Base-by-base conservation (phyloP, 2,797 vertebrate species). In the Luscinia megarhynchos region DNA sequence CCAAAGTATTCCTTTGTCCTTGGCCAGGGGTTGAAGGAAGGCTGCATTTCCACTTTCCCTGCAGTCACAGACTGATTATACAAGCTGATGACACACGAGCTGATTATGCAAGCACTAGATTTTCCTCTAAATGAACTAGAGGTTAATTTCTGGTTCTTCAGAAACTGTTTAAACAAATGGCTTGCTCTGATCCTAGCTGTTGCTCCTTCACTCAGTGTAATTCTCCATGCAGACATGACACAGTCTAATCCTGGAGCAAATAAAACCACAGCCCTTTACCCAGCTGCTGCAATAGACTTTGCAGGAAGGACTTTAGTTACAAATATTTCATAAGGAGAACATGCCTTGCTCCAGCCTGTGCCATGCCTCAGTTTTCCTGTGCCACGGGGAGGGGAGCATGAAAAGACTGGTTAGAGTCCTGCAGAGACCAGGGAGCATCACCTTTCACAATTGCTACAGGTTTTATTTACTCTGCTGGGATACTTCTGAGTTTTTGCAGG, bases 1-100 rank as follows among this genome's bases (percentile, higher is more conserved):
- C 93, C 74, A 29, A 77, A 84, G 64, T 91, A 41, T 95, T 90
- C 93, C 81, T 95, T 96, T 96, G 93, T 93, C 91, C 94, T 91
- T 97, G 90, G 90, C 43, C 80, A 5, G 40, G 51, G 43, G 62
- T n/a, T 76, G 81, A 87, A 74, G 64, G 93, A 68, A 72, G 76
- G 67, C 84, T 74, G 36, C 38, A 78, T 70, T 91, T 83, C 85
- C 36, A 11, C 38, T 55, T 68, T 43, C 34, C 70, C 81, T 70
- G 72, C 76, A 81, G 58, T 68, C 58, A 79, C 66, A 85, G 87
- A 34, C 34, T 34, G 34, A 34, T 34, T 34, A 34, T 34, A 34
- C 34, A 34, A 34, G 34, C 34, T 34, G 34, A 34, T 34, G 7
- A 34, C 34, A 34, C 75, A 51, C 4, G 18, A 78, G 45, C 86